Evolutionary conservation across 92 coral and sea anemone species (phyloP).

Genomic region (Epizoanthus fatuus): DNA sequence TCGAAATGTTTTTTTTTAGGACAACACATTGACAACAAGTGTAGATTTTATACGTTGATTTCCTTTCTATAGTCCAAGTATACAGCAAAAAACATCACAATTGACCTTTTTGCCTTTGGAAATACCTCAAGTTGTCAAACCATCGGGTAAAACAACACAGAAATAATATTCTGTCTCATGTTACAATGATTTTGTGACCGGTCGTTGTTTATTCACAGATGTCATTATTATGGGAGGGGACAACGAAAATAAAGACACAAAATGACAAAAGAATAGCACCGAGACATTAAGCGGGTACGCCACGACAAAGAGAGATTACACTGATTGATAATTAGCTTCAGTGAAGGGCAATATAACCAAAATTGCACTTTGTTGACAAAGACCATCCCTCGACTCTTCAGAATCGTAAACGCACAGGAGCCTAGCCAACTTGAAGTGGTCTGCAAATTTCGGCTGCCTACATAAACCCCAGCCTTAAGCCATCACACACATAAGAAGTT

Average conservation of each 20-base stretch:
- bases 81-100: not conserved
- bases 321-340: slow-evolving; percentile 74
- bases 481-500: slow-evolving; percentile 20
- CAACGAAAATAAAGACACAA: slow-evolving; percentile 22
- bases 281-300: slow-evolving; percentile 84
- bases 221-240: slow-evolving; percentile 53
- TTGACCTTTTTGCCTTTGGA: not conserved
- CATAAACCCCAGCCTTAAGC: slow-evolving; percentile 21
- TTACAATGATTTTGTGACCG: slow-evolving; percentile 34
- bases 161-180: slow-evolving; percentile 33
- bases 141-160: slow-evolving; percentile 17
- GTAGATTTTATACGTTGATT: not conserved
- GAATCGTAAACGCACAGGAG: slow-evolving; percentile 20
- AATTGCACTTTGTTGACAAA: slow-evolving; percentile 70
- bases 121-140: slow-evolving; percentile 31
- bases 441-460: slow-evolving; percentile 46
- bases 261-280: slow-evolving; percentile 42
- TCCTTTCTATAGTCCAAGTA: not conserved
- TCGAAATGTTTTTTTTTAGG: not conserved
- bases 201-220: slow-evolving; percentile 42
- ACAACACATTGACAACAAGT: not conserved
- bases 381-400: slow-evolving; percentile 61
- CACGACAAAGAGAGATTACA: slow-evolving; percentile 80
- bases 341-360: slow-evolving; percentile 68
- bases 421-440: slow-evolving; percentile 50